Conservation (phyloP, 2,113 vertebrate genomes). For the Lutjanus erythropterus region DNA sequence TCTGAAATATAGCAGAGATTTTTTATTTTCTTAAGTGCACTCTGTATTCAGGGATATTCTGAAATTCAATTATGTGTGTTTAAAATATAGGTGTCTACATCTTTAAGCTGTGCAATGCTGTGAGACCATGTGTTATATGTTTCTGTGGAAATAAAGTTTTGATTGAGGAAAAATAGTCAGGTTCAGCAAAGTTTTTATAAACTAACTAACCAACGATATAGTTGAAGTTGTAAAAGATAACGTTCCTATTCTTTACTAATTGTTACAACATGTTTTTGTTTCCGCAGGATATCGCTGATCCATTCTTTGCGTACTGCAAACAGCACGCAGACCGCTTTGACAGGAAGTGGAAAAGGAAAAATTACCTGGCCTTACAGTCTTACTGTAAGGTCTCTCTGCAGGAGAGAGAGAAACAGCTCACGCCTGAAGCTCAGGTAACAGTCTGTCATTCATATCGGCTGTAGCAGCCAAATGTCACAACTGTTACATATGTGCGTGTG, state of each 20-base stretch:
- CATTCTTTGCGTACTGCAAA: conserved; percentile 99
- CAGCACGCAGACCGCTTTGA: conserved; percentile 98
- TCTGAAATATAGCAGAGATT: too few relatives aligned
- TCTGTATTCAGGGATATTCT: too few relatives aligned
- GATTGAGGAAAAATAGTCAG: too few relatives aligned
- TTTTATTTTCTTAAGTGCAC: too few relatives aligned
- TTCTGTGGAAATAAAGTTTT: too few relatives aligned
- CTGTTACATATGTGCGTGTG: not conserved
- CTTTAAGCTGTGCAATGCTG: too few relatives aligned
- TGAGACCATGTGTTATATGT: too few relatives aligned
- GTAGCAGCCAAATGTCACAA: not conserved
- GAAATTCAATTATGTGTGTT: too few relatives aligned
- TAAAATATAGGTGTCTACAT: too few relatives aligned
- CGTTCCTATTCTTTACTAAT: not conserved
- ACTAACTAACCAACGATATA: too few relatives aligned
- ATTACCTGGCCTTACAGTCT: conserved; percentile 99
- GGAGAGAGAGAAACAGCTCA: conserved; percentile 96
- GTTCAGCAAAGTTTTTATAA: too few relatives aligned
- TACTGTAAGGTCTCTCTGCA: conserved; percentile 98
- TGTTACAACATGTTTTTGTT: conserved; percentile 2
- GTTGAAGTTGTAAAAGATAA: not conserved
- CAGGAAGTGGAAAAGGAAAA: conserved; percentile 99
- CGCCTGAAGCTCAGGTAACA: conserved; percentile 94
- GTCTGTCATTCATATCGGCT: not conserved
- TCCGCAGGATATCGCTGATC: conserved; percentile 97